Conservation (phyloP, 2,888 invertebrate genomes). For the Stenodera caucasica region DNA sequence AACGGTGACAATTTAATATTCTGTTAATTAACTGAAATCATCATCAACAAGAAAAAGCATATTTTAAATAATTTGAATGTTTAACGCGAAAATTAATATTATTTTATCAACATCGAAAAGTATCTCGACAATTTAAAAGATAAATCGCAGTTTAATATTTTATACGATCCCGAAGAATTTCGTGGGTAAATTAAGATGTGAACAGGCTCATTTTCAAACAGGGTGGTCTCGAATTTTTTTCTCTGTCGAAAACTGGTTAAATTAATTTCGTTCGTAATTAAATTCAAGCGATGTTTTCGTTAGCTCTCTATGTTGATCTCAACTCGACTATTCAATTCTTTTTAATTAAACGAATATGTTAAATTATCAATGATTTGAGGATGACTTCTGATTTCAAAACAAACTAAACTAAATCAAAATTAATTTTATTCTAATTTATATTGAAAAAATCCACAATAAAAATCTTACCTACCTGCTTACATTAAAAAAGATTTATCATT, state of each 20-base stretch:
- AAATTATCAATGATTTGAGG: conserved; percentile 18
- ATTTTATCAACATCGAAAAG: too few species aligned
- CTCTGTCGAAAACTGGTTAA: conserved; percentile 14
- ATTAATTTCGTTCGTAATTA: conserved; percentile 22
- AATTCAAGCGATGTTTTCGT: conserved; percentile 18
- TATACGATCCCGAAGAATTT: background rate
- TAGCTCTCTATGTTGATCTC: background rate
- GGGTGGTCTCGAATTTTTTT: conserved; percentile 2
- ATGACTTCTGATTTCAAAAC: background rate
- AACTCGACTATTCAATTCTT: conserved; percentile 17
- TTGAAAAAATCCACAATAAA: too few species aligned
- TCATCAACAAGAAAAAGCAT: too few species aligned
- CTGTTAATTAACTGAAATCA: too few species aligned
- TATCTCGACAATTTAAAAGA: background rate
- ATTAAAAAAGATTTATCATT: too few species aligned
- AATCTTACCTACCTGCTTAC: too few species aligned
- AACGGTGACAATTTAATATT: too few species aligned
- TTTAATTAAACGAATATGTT: conserved; percentile 23
- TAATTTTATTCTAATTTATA: background rate
- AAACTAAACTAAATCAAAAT: background rate
- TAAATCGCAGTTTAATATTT: background rate
- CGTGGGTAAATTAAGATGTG: background rate
- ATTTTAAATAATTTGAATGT: too few species aligned
- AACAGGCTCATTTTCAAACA: background rate
- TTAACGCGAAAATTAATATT: too few species aligned